Evolutionary conservation across 2,888 invertebrate genomes (phyloP), one percentile per base, ranked within the genome.

Genomic region (Teleiodes luculella): DNA sequence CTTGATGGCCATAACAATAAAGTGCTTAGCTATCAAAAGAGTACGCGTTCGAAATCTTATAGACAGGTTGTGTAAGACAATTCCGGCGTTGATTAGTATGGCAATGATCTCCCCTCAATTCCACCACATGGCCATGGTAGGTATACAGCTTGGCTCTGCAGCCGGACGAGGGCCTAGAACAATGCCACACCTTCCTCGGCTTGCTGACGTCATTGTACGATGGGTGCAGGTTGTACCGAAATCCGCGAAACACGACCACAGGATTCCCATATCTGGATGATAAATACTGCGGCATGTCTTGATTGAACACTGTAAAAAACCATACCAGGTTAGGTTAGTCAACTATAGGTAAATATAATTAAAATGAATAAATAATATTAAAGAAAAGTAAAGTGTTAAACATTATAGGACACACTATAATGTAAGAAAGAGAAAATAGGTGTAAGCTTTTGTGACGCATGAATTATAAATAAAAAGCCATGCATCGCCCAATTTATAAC

Each of bases 71-170:
- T 11, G 16, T 10, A 11, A 18, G 16, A 18, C 39, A 11, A 10
- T 11, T 20, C 18, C 18, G 18, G 11, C 39, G 33, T 35, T 36
- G 1, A 1, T n/a, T n/a, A 5, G 20, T 14, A 41, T 51, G 51
- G 20, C 41, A 41, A 18, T 51, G 51, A 31, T 30, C 16, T 2
- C 51, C 51, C n/a, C n/a, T 51, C 11, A 41, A n/a, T 14, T 51
- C 51, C 1, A 51, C 20, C 0, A 51, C n/a, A 43, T 58, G 54
- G 37, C 65, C 50, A 1, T 64, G 57, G 18, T 60, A 13, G 3
- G 72, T 70, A 20, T 60, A 62, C 7, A 72, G 18, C 1, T 64
- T 57, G 1, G 67, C 65, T 1, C 61, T 55, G 54, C 70, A 70
- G 5, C 68, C 66, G 3, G 53, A 35, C 0, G 56, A 49, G 31